A percentile compares a stretch with the other conserved stretches of the same genome.
phyloP scores from a whole-genome alignment of 2,797 vertebrate genomes.

The Sternotherus odoratus region DNA sequence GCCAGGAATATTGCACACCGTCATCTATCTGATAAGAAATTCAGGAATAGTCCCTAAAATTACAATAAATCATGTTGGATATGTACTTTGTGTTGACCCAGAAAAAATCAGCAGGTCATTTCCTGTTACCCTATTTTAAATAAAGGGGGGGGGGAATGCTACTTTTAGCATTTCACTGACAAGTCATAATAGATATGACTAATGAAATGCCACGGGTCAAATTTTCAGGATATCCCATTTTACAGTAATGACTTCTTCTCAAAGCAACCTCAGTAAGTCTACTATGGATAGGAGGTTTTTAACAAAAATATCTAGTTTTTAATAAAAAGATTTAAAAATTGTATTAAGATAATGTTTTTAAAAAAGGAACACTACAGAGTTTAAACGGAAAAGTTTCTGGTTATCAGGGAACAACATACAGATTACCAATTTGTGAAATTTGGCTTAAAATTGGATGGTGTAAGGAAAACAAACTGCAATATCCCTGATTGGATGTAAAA shows the following conservation, averaged over 20 bases:
- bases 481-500: too few relatives aligned
- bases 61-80: not conserved
- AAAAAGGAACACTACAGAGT: too few relatives aligned
- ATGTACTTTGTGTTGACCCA: not conserved
- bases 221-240: not conserved
- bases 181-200: not conserved
- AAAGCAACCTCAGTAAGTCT: not conserved
- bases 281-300: not conserved
- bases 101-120: not conserved
- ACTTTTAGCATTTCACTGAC: not conserved
- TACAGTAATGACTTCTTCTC: not conserved
- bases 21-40: not conserved
- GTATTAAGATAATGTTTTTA: too few relatives aligned
- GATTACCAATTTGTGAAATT: too few relatives aligned
- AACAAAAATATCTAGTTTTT: not conserved
- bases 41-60: not conserved
- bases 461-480: too few relatives aligned
- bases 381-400: too few relatives aligned
- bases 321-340: too few relatives aligned
- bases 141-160: not conserved
- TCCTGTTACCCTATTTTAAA: not conserved
- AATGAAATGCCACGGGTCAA: not conserved
- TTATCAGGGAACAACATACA: too few relatives aligned
- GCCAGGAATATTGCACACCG: not conserved
- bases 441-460: too few relatives aligned